These are phyloP conservation scores for Anthopleura xanthogrammica DNA, from an alignment of 92 coral and sea anemone genomes.

Conservation along the genomic window DNA sequence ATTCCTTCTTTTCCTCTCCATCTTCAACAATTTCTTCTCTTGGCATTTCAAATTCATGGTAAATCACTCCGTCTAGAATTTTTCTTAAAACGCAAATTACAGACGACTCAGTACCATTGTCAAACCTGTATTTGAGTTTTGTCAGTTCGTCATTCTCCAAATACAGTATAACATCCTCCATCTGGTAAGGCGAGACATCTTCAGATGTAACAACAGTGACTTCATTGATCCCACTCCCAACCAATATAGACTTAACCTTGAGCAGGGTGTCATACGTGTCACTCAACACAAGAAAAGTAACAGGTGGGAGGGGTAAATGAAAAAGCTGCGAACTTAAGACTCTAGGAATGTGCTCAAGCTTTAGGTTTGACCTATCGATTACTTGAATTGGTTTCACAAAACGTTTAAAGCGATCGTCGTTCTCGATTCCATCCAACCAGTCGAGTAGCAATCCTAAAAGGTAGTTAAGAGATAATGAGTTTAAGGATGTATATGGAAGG, in stretches of 20 bases:
- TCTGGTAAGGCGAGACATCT: conserved; percentile 10
- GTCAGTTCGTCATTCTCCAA: conserved; percentile 11
- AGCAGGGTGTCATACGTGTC: conserved; percentile 2
- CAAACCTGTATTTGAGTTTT: background rate
- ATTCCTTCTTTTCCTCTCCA: background rate
- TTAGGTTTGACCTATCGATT: background rate
- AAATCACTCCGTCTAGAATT: conserved; percentile 1
- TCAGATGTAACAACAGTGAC: conserved; percentile 4
- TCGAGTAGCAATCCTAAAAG: conserved; percentile 23
- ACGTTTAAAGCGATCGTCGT: background rate
- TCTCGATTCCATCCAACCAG: conserved; percentile 21
- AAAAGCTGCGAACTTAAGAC: conserved; percentile 3
- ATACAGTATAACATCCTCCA: conserved; percentile 11
- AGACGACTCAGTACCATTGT: background rate
- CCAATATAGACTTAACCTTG: background rate
- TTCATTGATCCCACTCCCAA: conserved; percentile 1
- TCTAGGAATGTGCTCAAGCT: conserved; percentile 11
- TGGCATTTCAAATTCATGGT: conserved; percentile 5
- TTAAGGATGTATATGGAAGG: conserved; percentile 32
- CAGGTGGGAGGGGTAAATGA: conserved; percentile 10
- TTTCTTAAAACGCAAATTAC: conserved; percentile 2
- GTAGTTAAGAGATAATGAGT: conserved; percentile 31
- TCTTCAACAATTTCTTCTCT: background rate
- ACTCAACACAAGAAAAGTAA: background rate
- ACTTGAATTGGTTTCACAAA: conserved; percentile 8